Percentiles rank a stretch among this genome's conserved stretches.
phyloP scores from a whole-genome alignment of 2,113 vertebrate genomes.

The Heloderma charlesbogerti region DNA sequence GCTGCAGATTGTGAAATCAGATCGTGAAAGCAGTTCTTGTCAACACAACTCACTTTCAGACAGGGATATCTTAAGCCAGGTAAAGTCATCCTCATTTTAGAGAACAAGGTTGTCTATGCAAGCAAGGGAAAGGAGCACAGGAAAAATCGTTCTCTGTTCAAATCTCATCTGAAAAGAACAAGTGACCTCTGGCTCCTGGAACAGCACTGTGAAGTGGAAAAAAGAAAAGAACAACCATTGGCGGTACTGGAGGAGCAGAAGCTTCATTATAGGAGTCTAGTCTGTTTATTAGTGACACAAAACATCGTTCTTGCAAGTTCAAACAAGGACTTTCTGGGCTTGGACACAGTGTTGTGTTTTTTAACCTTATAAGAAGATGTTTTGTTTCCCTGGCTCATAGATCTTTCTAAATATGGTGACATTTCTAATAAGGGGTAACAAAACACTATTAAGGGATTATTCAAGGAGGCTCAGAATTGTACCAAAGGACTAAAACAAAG shows the following conservation, averaged over 20 bases:
- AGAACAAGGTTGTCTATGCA: background rate
- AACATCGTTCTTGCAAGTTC: constrained; percentile 51
- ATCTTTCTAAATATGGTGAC: constrained; percentile 64
- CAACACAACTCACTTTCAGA: fast-evolving
- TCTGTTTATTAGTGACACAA: constrained; percentile 56
- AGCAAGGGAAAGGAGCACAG: background rate
- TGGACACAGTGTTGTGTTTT: constrained; percentile 43
- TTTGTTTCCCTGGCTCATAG: constrained; percentile 56
- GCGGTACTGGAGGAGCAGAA: background rate
- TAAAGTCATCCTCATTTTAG: background rate
- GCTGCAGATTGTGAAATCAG: background rate
- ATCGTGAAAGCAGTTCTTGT: constrained; percentile 6
- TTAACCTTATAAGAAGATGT: constrained; percentile 63
- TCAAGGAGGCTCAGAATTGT: constrained; percentile 29
- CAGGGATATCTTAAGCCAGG: background rate
- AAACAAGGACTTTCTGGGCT: constrained; percentile 55
- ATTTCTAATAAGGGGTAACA: constrained; percentile 58
- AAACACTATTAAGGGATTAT: constrained; percentile 37
- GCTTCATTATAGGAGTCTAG: constrained; percentile 40
- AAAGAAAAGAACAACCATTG: background rate
- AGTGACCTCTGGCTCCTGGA: background rate
- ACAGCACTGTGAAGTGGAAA: background rate
- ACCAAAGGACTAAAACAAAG: constrained; percentile 13
- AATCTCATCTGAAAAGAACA: background rate
- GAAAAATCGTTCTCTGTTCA: background rate